A percentile compares a stretch with the other conserved stretches of the same genome.
Conservation (phyloP, 2,888 invertebrate genomes). For the Tenthredo mesomela region DNA sequence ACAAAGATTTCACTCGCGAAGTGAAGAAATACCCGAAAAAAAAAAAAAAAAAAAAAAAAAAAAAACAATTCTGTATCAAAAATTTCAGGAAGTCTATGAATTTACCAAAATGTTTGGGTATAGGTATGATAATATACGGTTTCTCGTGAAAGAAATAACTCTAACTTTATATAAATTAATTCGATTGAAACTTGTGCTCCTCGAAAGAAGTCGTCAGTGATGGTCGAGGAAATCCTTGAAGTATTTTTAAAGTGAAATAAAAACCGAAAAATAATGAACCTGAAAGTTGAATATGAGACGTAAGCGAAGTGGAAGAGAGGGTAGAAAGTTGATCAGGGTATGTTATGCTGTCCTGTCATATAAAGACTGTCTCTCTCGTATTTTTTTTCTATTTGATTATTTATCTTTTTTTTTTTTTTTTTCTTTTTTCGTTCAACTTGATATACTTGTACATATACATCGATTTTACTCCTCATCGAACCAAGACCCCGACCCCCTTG, state of each 20-base stretch:
- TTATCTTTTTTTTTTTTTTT: not conserved
- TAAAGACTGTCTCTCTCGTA: not conserved
- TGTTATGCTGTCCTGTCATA: not conserved
- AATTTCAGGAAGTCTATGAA: not conserved
- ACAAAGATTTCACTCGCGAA: not conserved
- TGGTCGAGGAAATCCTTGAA: not conserved
- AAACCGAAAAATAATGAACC: not conserved
- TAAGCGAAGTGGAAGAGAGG: slow-evolving; percentile 1
- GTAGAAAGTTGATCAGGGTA: slow-evolving; percentile 8
- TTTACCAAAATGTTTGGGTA: not conserved
- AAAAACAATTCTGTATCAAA: not conserved
- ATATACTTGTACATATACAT: slow-evolving; percentile 32
- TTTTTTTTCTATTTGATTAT: too few species aligned
- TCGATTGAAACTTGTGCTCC: not conserved
- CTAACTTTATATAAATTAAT: not conserved
- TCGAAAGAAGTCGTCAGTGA: not conserved
- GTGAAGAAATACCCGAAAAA: not conserved
- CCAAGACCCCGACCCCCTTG: not conserved
- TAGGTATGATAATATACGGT: not conserved
- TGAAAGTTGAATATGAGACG: not conserved
- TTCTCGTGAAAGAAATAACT: not conserved
- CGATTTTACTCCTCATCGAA: slow-evolving; percentile 28
- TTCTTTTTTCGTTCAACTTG: not conserved
- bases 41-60: not conserved
- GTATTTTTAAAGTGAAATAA: slow-evolving; percentile 1